Percentiles rank a stretch among this genome's conserved stretches.
phyloP scores from a whole-genome alignment of 2,113 vertebrate species.

The Heterochromis multidens region DNA sequence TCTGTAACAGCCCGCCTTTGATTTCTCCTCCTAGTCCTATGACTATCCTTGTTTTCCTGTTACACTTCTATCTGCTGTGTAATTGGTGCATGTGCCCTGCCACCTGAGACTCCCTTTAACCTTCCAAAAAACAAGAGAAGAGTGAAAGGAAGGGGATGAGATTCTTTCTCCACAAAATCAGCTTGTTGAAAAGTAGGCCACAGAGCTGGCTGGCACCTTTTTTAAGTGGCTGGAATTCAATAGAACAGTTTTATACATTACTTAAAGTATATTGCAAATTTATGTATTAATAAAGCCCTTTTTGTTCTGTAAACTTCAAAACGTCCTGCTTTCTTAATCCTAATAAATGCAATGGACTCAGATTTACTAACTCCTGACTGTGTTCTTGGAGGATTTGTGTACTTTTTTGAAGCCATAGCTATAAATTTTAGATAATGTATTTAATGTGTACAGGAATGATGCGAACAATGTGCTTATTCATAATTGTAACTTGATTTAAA shows the following conservation, averaged over 20 bases:
- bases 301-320: too few species aligned
- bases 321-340: background rate
- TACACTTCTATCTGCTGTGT: slow-evolving; percentile 62
- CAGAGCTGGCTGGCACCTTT: background rate
- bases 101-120: slow-evolving; percentile 74
- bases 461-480: background rate
- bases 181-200: slow-evolving; percentile 34
- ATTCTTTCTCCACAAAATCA: slow-evolving; percentile 35
- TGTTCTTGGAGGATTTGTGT: background rate
- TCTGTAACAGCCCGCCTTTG: slow-evolving; percentile 27
- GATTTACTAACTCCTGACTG: background rate
- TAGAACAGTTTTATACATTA: background rate
- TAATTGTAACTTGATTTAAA: background rate
- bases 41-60: slow-evolving; percentile 32
- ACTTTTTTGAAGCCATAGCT: background rate
- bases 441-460: background rate
- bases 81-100: slow-evolving; percentile 64
- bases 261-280: background rate
- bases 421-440: background rate
- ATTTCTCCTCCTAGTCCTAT: slow-evolving; percentile 32
- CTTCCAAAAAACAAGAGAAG: slow-evolving; percentile 20
- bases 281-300: background rate
- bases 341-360: background rate
- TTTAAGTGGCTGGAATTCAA: background rate
- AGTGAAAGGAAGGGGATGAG: slow-evolving; percentile 10